Evolutionary conservation across 2,113 vertebrate genomes (phyloP).

Genomic region (Ahaetulla prasina): DNA sequence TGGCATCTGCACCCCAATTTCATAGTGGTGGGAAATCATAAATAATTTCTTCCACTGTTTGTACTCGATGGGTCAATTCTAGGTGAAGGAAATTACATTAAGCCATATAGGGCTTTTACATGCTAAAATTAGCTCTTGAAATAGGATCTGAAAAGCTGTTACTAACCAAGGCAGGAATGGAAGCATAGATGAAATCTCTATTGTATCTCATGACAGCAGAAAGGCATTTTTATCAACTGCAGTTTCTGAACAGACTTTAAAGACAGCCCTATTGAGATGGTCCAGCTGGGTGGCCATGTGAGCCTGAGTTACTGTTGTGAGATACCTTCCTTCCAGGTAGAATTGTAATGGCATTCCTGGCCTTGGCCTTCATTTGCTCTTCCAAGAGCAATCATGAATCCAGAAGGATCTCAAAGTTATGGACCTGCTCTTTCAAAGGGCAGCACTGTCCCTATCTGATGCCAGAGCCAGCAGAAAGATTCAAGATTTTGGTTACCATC

Average conservation of each 20-base stretch:
- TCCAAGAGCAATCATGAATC: not conserved
- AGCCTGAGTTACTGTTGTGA: not conserved
- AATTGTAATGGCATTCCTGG: not conserved
- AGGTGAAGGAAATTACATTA: not conserved
- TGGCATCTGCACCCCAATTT: not conserved
- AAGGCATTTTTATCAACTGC: not conserved
- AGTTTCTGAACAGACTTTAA: not conserved
- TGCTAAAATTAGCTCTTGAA: not conserved
- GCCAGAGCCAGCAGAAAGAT: not conserved
- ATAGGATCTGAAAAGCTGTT: not conserved
- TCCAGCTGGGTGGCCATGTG: not conserved
- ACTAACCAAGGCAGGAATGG: not conserved
- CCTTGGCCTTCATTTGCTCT: not conserved
- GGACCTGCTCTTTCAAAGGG: not conserved
- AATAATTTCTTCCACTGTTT: not conserved
- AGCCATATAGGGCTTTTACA: not conserved
- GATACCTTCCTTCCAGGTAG: not conserved
- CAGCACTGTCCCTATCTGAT: not conserved
- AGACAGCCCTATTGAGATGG: not conserved
- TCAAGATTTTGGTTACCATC: too few species aligned
- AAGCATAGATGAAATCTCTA: not conserved
- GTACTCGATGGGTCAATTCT: not conserved
- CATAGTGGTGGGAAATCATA: not conserved
- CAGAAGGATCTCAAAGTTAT: not conserved
- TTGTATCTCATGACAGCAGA: not conserved